These are phyloP conservation scores for Piscicola geometra DNA, from an alignment of 2,888 invertebrate genomes.

Conservation along the genomic window DNA sequence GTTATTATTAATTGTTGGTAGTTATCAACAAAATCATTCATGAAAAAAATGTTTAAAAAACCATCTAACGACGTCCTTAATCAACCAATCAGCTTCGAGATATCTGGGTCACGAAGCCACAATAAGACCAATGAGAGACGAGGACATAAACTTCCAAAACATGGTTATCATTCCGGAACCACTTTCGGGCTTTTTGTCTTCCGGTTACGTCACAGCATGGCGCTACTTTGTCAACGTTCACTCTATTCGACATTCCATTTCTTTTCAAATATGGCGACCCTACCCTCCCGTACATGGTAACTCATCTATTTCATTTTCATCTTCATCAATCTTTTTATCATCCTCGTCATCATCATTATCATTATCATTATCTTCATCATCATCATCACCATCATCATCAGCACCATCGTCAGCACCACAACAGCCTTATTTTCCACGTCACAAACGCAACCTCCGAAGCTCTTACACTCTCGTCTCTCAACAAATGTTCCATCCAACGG, in stretches of 20 bases:
- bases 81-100: conserved; percentile 38
- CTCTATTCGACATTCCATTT: conserved; percentile 40
- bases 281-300: conserved; percentile 1
- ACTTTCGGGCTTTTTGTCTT: conserved; percentile 37
- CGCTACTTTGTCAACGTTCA: conserved; percentile 42
- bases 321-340: neutral
- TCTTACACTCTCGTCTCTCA: conserved; percentile 42
- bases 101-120: conserved; percentile 42
- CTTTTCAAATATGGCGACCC: conserved; percentile 39
- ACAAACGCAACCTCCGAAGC: conserved; percentile 19
- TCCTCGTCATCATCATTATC: neutral
- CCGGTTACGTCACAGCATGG: conserved; percentile 40
- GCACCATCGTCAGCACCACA: neutral
- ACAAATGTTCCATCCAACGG: conserved; percentile 40
- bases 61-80: too few relatives aligned
- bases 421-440: neutral
- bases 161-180: conserved; percentile 42
- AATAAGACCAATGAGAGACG: conserved; percentile 38
- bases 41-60: too few relatives aligned
- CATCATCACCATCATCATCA: neutral
- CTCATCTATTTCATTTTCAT: neutral
- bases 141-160: conserved; percentile 33
- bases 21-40: too few relatives aligned
- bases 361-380: neutral
- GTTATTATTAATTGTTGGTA: too few relatives aligned